phyloP scores from a whole-genome alignment of 92 coral and sea anemone genomes.

The Parazoanthus darwini region DNA sequence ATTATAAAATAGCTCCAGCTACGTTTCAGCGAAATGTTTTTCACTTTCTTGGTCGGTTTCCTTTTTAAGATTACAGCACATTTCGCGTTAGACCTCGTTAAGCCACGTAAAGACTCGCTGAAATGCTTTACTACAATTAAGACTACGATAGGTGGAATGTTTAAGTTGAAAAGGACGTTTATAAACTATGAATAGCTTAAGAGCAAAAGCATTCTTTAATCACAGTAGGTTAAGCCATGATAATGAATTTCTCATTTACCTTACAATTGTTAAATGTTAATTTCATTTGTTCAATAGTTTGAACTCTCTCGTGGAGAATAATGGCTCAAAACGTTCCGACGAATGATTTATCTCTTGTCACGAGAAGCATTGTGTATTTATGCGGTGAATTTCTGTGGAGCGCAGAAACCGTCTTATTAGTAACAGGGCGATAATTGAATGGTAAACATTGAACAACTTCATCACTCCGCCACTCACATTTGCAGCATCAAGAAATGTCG shows the following conservation, averaged over 20 bases:
- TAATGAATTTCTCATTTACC: slow-evolving; percentile 22
- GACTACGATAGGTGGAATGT: neutral
- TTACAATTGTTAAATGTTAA: slow-evolving; percentile 31
- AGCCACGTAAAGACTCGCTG: neutral
- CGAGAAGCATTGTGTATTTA: neutral
- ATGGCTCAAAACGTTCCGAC: neutral
- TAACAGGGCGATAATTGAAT: neutral
- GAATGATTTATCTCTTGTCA: neutral
- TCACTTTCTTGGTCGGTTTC: neutral
- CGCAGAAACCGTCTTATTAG: neutral
- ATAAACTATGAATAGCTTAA: slow-evolving; percentile 8
- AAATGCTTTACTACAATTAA: too few relatives aligned
- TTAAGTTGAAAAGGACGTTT: neutral
- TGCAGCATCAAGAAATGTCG: neutral
- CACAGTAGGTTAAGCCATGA: slow-evolving; percentile 22
- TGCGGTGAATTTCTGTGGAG: neutral
- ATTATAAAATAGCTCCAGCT: too few relatives aligned
- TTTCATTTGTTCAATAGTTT: slow-evolving; percentile 27
- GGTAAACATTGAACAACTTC: slow-evolving; percentile 31
- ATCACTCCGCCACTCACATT: slow-evolving; percentile 14
- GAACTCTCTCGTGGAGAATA: neutral
- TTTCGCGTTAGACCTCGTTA: neutral
- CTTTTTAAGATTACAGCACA: neutral
- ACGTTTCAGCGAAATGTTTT: neutral
- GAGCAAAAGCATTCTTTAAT: slow-evolving; percentile 16